Base-by-base conservation (phyloP, 2,888 invertebrate genomes). In the Escarpia spicata region DNA sequence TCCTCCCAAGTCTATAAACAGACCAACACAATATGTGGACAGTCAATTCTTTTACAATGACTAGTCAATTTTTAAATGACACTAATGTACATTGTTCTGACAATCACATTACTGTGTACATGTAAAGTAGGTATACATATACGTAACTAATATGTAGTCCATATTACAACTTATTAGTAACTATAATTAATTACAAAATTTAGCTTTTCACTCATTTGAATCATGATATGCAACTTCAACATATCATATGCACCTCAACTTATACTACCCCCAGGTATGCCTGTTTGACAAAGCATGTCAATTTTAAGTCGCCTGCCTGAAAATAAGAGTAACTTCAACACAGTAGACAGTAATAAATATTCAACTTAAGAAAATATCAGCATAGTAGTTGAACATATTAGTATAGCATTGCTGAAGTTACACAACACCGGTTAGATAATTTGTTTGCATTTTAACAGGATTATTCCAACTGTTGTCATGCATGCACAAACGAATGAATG, bases 1-100 rank as follows among this genome's bases (percentile, higher is more conserved):
- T 43, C 43, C 10, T 58, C 60, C 31, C 31, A 92, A 60, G 43
- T 43, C 92, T 92, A 58, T 26, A 92, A 92, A 52, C 15, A 52
- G 52, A 52, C 52, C 9, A 52, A 8, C 52, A 52, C 10, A 52
- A 52, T 52, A 45, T 45, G 45, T 45, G 45, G 45, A 9, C 52
- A 52, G 15, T 4, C 12, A 52, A 52, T 12, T 52, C 15, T 52
- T 9, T 15, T 52, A 12, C 15, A 15, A 15, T 15, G 52, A 52
- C 15, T 52, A 52, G 37, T 37, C 15, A 52, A 12, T 9, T 10
- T 52, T 52, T 4, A 26, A 52, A 45, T 52, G 26, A 91, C 37
- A 31, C 19, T 91, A 91, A 26, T 45, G n/a, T 45, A 45, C 45
- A 45, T n/a, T 26, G 37, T 91, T 31, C 43, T 19, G 3, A 90